These are phyloP conservation scores for Elgaria multicarinata DNA, from an alignment of 2,113 vertebrate genomes.

Conservation along the genomic window DNA sequence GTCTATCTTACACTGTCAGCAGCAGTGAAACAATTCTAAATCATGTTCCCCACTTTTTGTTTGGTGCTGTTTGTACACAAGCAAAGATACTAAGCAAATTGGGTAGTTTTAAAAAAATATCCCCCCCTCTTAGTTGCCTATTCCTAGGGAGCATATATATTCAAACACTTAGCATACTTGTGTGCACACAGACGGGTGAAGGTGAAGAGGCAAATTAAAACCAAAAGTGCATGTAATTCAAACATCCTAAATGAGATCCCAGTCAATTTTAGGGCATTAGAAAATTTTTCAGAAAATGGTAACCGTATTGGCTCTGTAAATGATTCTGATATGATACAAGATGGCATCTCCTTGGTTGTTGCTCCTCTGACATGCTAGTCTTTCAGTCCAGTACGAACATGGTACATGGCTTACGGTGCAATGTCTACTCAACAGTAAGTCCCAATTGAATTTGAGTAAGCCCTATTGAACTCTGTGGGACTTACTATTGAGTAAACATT, in stretches of 20 bases:
- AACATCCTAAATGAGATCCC: too few relatives aligned
- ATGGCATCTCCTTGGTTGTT: background rate
- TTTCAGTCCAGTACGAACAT: background rate
- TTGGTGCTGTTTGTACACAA: background rate
- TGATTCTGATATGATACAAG: background rate
- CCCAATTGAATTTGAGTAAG: background rate
- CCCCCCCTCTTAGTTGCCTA: too few relatives aligned
- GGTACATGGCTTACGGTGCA: background rate
- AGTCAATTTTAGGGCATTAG: background rate
- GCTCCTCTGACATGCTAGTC: background rate
- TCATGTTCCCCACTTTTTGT: background rate
- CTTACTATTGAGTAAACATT: background rate
- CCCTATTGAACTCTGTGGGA: background rate
- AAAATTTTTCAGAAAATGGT: background rate
- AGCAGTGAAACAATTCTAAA: background rate
- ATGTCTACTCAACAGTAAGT: background rate
- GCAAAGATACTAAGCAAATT: background rate
- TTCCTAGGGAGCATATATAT: too few relatives aligned
- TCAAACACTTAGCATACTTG: too few relatives aligned
- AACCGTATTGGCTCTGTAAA: background rate
- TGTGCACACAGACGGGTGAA: too few relatives aligned
- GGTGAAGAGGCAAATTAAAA: too few relatives aligned
- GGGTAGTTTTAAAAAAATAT: too few relatives aligned
- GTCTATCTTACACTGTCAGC: too few relatives aligned
- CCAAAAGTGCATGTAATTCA: too few relatives aligned